Base-by-base conservation (phyloP, 2,113 vertebrate species). In the Mastomys coucha region DNA sequence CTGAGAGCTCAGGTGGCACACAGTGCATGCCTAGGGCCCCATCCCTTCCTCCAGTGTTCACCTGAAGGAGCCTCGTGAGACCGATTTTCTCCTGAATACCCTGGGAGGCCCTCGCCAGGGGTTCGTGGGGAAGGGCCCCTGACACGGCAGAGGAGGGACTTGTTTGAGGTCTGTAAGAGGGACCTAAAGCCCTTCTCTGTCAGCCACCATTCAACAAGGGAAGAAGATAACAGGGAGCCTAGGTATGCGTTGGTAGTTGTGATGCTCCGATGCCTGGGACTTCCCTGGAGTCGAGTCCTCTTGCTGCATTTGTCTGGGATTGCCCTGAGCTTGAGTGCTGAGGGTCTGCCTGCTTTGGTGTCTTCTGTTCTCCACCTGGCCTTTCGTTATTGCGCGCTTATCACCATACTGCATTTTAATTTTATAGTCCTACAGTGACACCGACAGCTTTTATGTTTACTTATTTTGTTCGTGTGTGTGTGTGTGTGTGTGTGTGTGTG, bases 21-120 rank as follows among this genome's bases (percentile, higher is more conserved):
- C 7, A 1, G 14, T 4, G 0, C 17, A 19, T 2, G 19, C 9
- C 10, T 28, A 13, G 0, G 10, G 20, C 28, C 13, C 16, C 22
- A 11, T 72, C 19, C 24, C n/a, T 36, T 42, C 33, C 45, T 82
- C 51, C 13, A 33, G 7, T 31, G n/a, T 49, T 19, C 11, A 5
- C 7, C 6, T 1, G 58, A 56, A 39, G 33, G 39, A 28, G 65
- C 26, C 82, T 60, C 9, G 9, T 28, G 45, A 17, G 16, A 16
- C 11, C 33, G 0, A 3, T 8, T 24, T 10, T 45, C 7, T 67
- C 60, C 13, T 28, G 20, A 33, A 33, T 70, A 1, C 3, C 3
- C 5, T 39, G 39, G 19, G n/a, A 63, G 33, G 51, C 33, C 17
- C 91, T 91, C 31, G 45, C 14, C 16, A 45, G 26, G 39, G 45